phyloP scores from a whole-genome alignment of 92 coral and sea anemone species.

The Hydrozoanthus gracilis region DNA sequence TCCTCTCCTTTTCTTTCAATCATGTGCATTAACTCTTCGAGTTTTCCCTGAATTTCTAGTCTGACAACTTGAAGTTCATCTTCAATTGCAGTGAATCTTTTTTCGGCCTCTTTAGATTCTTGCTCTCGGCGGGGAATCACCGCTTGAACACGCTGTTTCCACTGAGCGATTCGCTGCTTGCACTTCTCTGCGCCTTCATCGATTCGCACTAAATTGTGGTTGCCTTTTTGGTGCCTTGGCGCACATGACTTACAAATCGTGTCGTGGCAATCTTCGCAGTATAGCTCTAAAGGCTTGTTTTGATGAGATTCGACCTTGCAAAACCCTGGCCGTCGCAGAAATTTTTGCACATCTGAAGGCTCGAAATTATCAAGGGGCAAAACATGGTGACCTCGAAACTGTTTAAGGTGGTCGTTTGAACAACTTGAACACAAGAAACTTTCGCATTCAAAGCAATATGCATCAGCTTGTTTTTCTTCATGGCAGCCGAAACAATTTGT shows the following conservation, averaged over 20 bases:
- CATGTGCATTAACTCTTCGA: slow-evolving; percentile 39
- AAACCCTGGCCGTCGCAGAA: slow-evolving; percentile 41
- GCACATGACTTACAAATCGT: slow-evolving; percentile 26
- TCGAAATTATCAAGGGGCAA: slow-evolving; percentile 13
- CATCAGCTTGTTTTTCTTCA: slow-evolving; percentile 31
- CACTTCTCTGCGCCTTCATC: slow-evolving; percentile 41
- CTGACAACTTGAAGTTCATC: slow-evolving; percentile 16
- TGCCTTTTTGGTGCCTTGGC: not conserved
- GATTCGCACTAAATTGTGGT: slow-evolving; percentile 27
- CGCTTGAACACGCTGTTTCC: slow-evolving; percentile 29
- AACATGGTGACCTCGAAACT: slow-evolving; percentile 25
- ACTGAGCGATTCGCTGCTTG: slow-evolving; percentile 14
- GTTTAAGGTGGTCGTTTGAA: slow-evolving; percentile 23
- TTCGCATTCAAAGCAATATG: slow-evolving; percentile 39
- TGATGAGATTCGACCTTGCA: slow-evolving; percentile 28
- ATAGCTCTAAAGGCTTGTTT: not conserved
- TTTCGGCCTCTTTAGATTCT: slow-evolving; percentile 38
- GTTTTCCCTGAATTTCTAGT: slow-evolving; percentile 28
- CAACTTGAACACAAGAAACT: slow-evolving; percentile 39
- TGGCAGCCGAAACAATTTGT: slow-evolving; percentile 28
- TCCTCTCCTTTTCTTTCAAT: slow-evolving; percentile 45
- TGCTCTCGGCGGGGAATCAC: slow-evolving; percentile 39
- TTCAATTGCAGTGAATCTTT: slow-evolving; percentile 3
- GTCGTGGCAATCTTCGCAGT: slow-evolving; percentile 15
- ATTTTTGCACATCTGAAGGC: slow-evolving; percentile 42